phyloP scores from a whole-genome alignment of 2,113 vertebrate genomes.

The Cynoglossus semilaevis region DNA sequence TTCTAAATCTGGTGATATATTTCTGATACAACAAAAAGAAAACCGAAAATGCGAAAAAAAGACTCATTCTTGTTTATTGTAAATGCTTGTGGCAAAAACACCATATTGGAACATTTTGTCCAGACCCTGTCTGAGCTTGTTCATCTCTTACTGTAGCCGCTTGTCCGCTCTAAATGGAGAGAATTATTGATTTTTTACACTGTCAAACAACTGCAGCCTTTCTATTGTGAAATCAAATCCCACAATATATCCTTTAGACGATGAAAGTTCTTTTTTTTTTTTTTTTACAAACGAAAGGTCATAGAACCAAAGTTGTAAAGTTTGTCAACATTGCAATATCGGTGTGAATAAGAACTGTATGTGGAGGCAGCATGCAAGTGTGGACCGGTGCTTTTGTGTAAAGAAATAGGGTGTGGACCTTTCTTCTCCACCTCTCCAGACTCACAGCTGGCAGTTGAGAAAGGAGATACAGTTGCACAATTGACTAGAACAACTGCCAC shows the following conservation, averaged over 20 bases:
- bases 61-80: background rate
- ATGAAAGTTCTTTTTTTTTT: no score
- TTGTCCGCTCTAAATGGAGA: slow-evolving; percentile 3
- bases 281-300: background rate
- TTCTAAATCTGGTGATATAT: slow-evolving; percentile 4
- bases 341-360: slow-evolving; percentile 5
- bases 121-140: slow-evolving; percentile 40
- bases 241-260: background rate
- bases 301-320: slow-evolving; percentile 17
- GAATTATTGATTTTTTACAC: slow-evolving; percentile 3
- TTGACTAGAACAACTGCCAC: slow-evolving; percentile 41
- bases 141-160: background rate
- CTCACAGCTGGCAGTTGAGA: slow-evolving; percentile 50
- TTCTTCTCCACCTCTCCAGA: slow-evolving; percentile 37
- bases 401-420: slow-evolving; percentile 45
- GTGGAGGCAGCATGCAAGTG: slow-evolving; percentile 22
- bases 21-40: slow-evolving; percentile 1
- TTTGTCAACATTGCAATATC: slow-evolving; percentile 15
- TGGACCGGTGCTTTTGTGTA: slow-evolving; percentile 47
- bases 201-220: slow-evolving; percentile 7
- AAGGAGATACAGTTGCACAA: slow-evolving; percentile 59
- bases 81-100: slow-evolving; percentile 21
- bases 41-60: no score
- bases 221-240: background rate
- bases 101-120: slow-evolving; percentile 6